Evolutionary conservation across 30 jellyfish, hydroid and myxozoan species (phyloP).

Genomic region (Aurelia sp.): DNA sequence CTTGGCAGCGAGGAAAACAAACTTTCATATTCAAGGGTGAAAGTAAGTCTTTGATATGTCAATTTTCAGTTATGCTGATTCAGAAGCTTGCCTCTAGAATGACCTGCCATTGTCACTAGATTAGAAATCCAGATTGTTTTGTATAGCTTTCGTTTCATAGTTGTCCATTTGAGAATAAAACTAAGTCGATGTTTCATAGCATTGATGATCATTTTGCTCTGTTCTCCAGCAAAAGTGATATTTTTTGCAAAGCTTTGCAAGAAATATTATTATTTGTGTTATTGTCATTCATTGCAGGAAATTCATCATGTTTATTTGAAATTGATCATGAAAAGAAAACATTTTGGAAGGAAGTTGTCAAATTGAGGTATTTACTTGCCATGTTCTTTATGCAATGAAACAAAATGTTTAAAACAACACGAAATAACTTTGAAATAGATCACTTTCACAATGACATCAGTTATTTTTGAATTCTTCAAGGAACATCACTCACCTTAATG

Average conservation of each 20-base stretch:
- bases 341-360: conserved; percentile 90
- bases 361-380: conserved; percentile 50
- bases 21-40: conserved; percentile 93
- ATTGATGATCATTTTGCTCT: background rate
- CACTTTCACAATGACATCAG: too few relatives aligned
- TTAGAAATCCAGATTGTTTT: too few relatives aligned
- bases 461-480: too few relatives aligned
- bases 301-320: conserved; percentile 74
- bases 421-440: too few relatives aligned
- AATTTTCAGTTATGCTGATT: background rate
- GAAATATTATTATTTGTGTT: too few relatives aligned
- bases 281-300: conserved; percentile 37
- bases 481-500: too few relatives aligned
- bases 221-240: background rate
- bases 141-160: background rate
- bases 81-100: too few relatives aligned
- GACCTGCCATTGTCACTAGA: too few relatives aligned
- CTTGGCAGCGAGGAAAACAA: conserved; percentile 97
- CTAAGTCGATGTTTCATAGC: too few relatives aligned
- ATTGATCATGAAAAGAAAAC: conserved; percentile 84
- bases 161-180: background rate
- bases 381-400: too few relatives aligned
- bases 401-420: too few relatives aligned
- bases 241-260: background rate
- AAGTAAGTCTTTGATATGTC: conserved; percentile 53